Evolutionary conservation across 2,888 invertebrate genomes (phyloP).

Genomic region (Hofmannophila pseudospretella): DNA sequence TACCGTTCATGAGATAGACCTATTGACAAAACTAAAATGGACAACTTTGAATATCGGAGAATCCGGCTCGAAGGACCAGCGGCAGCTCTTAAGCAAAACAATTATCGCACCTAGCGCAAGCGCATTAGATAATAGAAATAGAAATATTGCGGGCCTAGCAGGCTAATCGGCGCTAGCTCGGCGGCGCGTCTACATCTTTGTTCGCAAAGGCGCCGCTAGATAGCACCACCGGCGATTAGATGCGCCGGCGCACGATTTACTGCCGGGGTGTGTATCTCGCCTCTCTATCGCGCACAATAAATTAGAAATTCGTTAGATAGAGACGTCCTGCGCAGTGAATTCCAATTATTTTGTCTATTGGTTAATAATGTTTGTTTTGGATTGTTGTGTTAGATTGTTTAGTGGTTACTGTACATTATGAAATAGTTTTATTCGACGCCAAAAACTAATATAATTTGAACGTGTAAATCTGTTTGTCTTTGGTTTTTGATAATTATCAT

Average conservation of each 20-base stretch:
- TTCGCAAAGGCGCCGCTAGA: conserved; percentile 71
- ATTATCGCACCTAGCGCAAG: conserved; percentile 49
- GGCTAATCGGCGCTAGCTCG: conserved; percentile 22
- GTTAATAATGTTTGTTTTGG: conserved; percentile 9
- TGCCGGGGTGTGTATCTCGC: conserved; percentile 37
- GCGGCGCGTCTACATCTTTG: conserved; percentile 62
- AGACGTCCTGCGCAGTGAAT: conserved; percentile 52
- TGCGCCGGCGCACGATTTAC: conserved; percentile 66
- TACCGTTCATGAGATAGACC: no score
- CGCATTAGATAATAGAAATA: conserved; percentile 40
- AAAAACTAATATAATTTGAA: no score
- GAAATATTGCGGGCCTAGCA: conserved; percentile 43
- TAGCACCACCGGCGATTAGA: conserved; percentile 66
- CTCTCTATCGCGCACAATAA: conserved; percentile 62
- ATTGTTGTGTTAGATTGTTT: not conserved
- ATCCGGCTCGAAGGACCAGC: not conserved
- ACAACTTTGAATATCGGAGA: no score
- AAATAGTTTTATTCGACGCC: no score
- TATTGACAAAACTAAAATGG: no score
- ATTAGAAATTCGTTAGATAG: conserved; percentile 77
- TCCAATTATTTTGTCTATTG: conserved; percentile 63
- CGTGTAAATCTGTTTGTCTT: no score
- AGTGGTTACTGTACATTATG: no score
- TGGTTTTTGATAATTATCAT: no score
- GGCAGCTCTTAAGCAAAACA: conserved; percentile 16